Evolutionary conservation across 2,797 vertebrate species (phyloP).

Genomic region (Odontamblyopus lacepedii): DNA sequence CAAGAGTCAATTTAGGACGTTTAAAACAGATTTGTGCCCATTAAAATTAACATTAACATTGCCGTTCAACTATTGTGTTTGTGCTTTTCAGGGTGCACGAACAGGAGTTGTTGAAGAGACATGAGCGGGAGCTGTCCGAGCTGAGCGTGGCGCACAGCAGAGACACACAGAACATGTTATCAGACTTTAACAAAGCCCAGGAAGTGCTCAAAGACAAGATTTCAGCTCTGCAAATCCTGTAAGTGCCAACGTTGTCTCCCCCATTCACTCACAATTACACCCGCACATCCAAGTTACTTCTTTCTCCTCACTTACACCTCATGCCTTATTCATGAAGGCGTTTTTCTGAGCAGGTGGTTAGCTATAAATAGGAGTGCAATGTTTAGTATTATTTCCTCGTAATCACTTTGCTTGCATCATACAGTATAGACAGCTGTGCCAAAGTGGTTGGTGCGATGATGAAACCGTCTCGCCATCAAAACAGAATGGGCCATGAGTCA

Average conservation of each 20-base stretch:
- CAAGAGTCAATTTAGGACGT: too few species aligned
- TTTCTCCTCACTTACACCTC: constrained; percentile 2
- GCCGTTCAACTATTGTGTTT: neutral
- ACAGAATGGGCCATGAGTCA: constrained; percentile 2
- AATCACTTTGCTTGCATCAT: constrained; percentile 30
- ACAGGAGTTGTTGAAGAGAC: constrained; percentile 95
- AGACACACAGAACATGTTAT: constrained; percentile 95
- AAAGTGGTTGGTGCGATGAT: constrained; percentile 10
- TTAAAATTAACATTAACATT: neutral
- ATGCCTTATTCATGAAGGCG: neutral
- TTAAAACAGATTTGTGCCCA: neutral
- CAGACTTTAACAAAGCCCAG: constrained; percentile 98
- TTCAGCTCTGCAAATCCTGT: constrained; percentile 96
- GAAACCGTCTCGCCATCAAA: constrained; percentile 28
- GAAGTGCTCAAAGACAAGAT: constrained; percentile 99
- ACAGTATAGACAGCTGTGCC: constrained; percentile 33
- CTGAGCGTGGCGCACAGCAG: constrained; percentile 89
- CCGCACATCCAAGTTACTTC: constrained; percentile 2
- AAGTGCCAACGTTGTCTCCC: constrained; percentile 66
- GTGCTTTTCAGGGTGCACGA: constrained; percentile 86
- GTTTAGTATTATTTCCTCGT: constrained; percentile 20
- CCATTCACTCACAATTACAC: constrained; percentile 1
- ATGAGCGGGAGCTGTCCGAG: constrained; percentile 89
- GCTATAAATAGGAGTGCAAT: constrained; percentile 11
- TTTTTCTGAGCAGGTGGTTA: constrained; percentile 7